Evolutionary conservation across 2,113 vertebrate species (phyloP).

Genomic region (Hippoglossus stenolepis): DNA sequence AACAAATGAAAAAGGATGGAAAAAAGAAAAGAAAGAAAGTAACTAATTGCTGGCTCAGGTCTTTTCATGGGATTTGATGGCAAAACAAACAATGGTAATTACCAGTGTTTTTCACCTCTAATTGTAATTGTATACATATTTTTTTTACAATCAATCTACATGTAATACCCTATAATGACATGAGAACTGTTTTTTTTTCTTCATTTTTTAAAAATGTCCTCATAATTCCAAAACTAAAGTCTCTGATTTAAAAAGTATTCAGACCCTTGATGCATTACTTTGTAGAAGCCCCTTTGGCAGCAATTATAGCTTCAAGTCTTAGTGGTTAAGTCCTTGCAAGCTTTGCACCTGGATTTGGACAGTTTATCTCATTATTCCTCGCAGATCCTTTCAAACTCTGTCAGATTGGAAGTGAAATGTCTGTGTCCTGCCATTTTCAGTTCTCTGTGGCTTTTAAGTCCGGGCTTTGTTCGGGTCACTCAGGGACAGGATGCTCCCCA

Average conservation of each 20-base stretch:
- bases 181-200: too few relatives aligned
- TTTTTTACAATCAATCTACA: too few relatives aligned
- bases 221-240: background rate
- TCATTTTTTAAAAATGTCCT: background rate
- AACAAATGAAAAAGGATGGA: too few relatives aligned
- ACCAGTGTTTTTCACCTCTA: background rate
- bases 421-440: background rate
- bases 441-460: background rate
- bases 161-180: too few relatives aligned
- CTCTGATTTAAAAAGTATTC: background rate
- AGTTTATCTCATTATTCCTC: background rate
- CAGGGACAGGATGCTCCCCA: background rate
- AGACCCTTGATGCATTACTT: background rate
- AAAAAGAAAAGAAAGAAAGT: too few relatives aligned
- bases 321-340: background rate
- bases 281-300: background rate
- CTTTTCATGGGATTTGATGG: background rate
- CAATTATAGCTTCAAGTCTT: background rate
- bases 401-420: background rate
- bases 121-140: background rate
- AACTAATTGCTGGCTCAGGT: too few relatives aligned
- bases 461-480: background rate
- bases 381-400: background rate
- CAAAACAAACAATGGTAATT: background rate
- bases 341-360: background rate